Evolutionary conservation across 2,797 vertebrate species (phyloP).

Genomic region (Momotus momota): DNA sequence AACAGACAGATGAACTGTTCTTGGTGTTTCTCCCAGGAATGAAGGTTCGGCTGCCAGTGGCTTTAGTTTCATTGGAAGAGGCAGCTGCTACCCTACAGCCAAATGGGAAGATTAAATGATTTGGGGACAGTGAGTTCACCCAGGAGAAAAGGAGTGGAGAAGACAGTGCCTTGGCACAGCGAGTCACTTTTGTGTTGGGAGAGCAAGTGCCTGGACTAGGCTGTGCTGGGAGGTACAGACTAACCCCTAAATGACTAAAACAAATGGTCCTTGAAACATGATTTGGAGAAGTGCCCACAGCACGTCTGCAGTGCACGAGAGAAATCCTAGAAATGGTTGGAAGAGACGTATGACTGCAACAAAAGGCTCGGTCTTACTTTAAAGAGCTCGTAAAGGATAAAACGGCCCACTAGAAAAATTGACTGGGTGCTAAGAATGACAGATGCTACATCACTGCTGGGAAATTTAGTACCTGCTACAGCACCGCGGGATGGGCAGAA

Average conservation of each 20-base stretch:
- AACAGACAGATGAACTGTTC: neutral
- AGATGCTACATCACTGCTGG: neutral
- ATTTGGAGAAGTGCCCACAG: slow-evolving; percentile 48
- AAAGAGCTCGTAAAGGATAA: neutral
- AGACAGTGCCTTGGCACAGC: slow-evolving; percentile 18
- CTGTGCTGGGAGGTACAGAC: slow-evolving; percentile 23
- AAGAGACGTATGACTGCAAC: neutral
- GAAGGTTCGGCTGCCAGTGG: slow-evolving; percentile 22
- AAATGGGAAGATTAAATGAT: slow-evolving; percentile 43
- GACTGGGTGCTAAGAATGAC: neutral
- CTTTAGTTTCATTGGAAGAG: slow-evolving; percentile 42
- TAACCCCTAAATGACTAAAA: slow-evolving; percentile 34
- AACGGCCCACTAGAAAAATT: neutral
- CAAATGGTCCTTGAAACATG: slow-evolving; percentile 55
- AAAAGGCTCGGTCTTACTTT: neutral
- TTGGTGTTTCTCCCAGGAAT: slow-evolving; percentile 55
- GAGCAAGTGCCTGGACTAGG: slow-evolving; percentile 22
- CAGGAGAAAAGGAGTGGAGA: slow-evolving; percentile 40
- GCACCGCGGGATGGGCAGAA: neutral
- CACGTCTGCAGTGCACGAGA: neutral
- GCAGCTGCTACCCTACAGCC: neutral
- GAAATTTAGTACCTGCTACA: neutral
- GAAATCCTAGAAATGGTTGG: slow-evolving; percentile 58
- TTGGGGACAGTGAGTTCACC: slow-evolving; percentile 37
- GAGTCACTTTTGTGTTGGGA: neutral